Evolutionary conservation across 2,797 vertebrate genomes (phyloP), one percentile per base, ranked within the genome.

Genomic region (Zenarchopterus dispar): DNA sequence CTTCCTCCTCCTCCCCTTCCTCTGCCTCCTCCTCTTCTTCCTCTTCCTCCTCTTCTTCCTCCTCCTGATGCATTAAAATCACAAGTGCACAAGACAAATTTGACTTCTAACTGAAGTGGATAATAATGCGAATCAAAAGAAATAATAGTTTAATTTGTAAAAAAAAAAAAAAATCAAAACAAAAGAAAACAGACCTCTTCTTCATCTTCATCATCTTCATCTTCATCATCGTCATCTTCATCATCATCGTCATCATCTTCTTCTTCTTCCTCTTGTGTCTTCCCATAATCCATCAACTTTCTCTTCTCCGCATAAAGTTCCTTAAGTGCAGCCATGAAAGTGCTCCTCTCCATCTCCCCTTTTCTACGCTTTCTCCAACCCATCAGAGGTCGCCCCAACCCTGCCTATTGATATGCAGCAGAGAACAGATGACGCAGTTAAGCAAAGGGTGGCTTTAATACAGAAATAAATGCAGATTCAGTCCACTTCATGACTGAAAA

Each of bases 141-240:
- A 56, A 36, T 1, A 73, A n/a, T 0, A 1, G 22, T 1, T 21
- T 41, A 18, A 39, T 41, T 49, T 28, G 1, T 54, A 26, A 13
- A 59, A 60, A 42, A 55, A 31, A 33, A 13, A 56, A 60, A 45
- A 58, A 31, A 11, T 6, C 23, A 15, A n/a, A n/a, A n/a, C n/a
- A n/a, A n/a, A n/a, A n/a, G n/a, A n/a, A n/a, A n/a, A n/a, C n/a
- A 44, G 70, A 91, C 89, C 86, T 91, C 90, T 5, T 89, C 89
- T 0, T 89, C 78, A 0, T 73, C 78, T 0, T 83, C 80, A 0
- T 85, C 84, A 0, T 89, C 85, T 0, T 88, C 88, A 0, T 86
- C 87, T 0, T 90, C 89, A 0, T 88, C 85, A 0, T 84, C 89
- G 0, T 89, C 86, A 0, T 88, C 88, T 0, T 82, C 84, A 0